These are phyloP conservation scores for Remorina albescens DNA, from an alignment of 2,797 vertebrate genomes.

Conservation along the genomic window DNA sequence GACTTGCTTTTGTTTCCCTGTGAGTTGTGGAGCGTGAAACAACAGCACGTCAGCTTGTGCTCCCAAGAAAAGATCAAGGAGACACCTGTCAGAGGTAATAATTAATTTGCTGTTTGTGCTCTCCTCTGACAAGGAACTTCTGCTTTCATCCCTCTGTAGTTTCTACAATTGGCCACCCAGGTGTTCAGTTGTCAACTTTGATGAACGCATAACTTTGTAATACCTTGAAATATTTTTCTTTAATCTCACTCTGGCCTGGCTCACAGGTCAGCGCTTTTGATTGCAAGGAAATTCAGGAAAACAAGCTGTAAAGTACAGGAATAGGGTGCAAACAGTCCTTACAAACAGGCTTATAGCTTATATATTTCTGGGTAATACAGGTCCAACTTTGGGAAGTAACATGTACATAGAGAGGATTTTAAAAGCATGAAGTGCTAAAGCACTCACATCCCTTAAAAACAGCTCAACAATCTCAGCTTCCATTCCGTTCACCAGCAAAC, in stretches of 20 bases:
- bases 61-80: conserved; percentile 59
- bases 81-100: conserved; percentile 80
- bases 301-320: neutral
- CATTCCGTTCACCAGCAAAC: no score
- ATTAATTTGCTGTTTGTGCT: conserved; percentile 52
- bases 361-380: no score
- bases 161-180: conserved; percentile 13
- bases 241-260: neutral
- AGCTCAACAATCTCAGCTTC: neutral
- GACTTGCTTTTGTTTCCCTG: conserved; percentile 62
- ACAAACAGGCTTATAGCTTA: no score
- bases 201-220: conserved; percentile 8
- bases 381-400: neutral
- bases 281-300: neutral
- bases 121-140: conserved; percentile 19
- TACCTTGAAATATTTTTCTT: conserved; percentile 8
- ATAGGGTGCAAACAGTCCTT: neutral
- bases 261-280: neutral
- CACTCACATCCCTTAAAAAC: neutral
- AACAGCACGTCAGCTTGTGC: conserved; percentile 60
- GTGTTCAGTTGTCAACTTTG: conserved; percentile 13
- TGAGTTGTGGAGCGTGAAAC: conserved; percentile 73
- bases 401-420: neutral
- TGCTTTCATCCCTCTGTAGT: conserved; percentile 25
- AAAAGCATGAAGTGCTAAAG: neutral